These are phyloP conservation scores for Yasuhikotakia modesta DNA, from an alignment of 2,797 vertebrate species.

Conservation along the genomic window DNA sequence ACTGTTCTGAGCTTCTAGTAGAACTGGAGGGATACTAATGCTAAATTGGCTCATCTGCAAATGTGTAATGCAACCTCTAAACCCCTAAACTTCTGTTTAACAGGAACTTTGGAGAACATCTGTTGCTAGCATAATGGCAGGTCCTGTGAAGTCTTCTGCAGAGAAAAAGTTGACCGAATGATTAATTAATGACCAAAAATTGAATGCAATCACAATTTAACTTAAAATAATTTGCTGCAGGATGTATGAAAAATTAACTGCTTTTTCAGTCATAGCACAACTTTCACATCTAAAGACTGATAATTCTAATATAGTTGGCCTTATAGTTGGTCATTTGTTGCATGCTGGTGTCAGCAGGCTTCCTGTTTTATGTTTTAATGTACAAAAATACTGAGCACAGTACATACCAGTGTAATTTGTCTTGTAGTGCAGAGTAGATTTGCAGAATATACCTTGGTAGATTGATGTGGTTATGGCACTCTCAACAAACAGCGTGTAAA, in stretches of 20 bases:
- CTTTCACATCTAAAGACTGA: slow-evolving; percentile 20
- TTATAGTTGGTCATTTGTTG: slow-evolving; percentile 19
- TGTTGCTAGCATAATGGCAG: slow-evolving; percentile 49
- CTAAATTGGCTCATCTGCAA: slow-evolving; percentile 31
- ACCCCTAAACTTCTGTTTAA: slow-evolving; percentile 34
- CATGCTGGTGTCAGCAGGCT: slow-evolving; percentile 25
- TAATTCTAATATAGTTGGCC: slow-evolving; percentile 24
- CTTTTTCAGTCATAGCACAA: slow-evolving; percentile 17
- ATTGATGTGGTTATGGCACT: background rate
- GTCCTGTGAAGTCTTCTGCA: slow-evolving; percentile 40
- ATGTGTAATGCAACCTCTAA: slow-evolving; percentile 21
- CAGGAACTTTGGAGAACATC: slow-evolving; percentile 44
- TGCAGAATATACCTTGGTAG: background rate
- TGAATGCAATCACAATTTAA: slow-evolving; percentile 31
- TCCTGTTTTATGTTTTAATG: background rate
- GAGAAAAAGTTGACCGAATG: slow-evolving; percentile 33
- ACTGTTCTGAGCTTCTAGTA: background rate
- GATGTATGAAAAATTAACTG: slow-evolving; percentile 8
- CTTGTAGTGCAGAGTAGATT: background rate
- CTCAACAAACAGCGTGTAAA: background rate
- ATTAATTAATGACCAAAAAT: slow-evolving; percentile 37
- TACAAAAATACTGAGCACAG: background rate
- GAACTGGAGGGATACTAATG: slow-evolving; percentile 11
- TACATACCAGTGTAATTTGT: background rate
- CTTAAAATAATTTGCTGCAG: slow-evolving; percentile 16